Evolutionary conservation across 2,888 invertebrate species (phyloP).

Genomic region (Clostera curtula): DNA sequence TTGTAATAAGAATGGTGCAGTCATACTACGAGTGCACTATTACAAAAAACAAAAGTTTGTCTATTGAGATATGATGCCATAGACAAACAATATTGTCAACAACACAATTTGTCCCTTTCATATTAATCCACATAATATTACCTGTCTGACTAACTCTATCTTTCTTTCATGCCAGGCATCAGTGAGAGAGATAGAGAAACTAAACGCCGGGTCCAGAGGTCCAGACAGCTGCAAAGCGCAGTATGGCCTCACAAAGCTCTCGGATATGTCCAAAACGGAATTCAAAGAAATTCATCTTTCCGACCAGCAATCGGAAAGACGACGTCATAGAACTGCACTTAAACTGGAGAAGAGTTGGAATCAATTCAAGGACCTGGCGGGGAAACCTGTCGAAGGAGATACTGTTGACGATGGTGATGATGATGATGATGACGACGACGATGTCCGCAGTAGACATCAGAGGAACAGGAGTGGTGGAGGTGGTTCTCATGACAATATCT

Average conservation of each 20-base stretch:
- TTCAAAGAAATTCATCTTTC: constrained; percentile 67
- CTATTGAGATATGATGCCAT: too few species aligned
- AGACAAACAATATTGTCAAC: too few species aligned
- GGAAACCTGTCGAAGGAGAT: constrained; percentile 3
- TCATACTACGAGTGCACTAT: too few species aligned
- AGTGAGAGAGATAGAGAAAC: constrained; percentile 55
- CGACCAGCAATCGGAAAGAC: too few species aligned
- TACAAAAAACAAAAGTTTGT: too few species aligned
- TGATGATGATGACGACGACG: constrained; percentile 7
- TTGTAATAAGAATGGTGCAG: too few species aligned
- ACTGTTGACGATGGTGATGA: constrained; percentile 8
- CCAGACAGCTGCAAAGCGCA: constrained; percentile 54
- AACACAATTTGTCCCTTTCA: too few species aligned
- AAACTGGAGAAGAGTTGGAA: constrained; percentile 40
- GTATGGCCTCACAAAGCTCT: constrained; percentile 76
- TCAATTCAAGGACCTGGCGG: constrained; percentile 9
- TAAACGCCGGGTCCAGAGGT: constrained; percentile 57
- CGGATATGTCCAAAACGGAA: constrained; percentile 77
- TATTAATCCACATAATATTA: too few species aligned
- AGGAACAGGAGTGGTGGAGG: constrained; percentile 8
- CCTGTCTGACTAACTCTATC: constrained; percentile 5
- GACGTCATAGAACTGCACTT: constrained; percentile 25
- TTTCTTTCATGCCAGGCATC: constrained; percentile 53
- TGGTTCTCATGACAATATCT: constrained; percentile 28
- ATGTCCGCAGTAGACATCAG: constrained; percentile 11